Conservation (phyloP, 2,797 vertebrate genomes). For the Fistularia commersonii region DNA sequence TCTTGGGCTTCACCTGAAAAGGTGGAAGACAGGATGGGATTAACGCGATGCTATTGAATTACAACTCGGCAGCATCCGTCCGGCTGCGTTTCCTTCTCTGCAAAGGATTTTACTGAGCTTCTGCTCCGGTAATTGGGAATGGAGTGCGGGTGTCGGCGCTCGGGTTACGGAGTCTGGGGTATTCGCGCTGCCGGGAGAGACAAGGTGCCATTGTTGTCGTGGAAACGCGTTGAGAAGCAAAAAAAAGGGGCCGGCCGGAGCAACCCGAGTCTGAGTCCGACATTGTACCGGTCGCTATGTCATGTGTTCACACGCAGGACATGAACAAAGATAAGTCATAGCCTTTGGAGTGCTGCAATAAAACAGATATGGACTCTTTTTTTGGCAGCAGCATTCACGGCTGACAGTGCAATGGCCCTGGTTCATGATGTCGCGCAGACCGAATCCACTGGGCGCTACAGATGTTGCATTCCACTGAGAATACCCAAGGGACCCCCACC, state of each 20-base stretch:
- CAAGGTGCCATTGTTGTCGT: slow-evolving; percentile 53
- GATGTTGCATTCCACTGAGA: slow-evolving; percentile 30
- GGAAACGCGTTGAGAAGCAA: slow-evolving; percentile 14
- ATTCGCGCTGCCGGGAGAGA: slow-evolving; percentile 16
- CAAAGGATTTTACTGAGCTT: not conserved
- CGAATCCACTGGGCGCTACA: slow-evolving; percentile 11
- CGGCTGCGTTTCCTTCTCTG: not conserved
- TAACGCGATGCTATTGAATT: not conserved
- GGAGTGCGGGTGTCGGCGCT: too few species aligned
- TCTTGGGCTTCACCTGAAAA: slow-evolving; percentile 90
- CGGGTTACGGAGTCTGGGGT: slow-evolving; percentile 5
- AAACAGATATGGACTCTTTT: not conserved
- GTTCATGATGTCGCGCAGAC: slow-evolving; percentile 19
- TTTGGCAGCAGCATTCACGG: not conserved
- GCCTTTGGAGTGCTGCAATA: too few species aligned
- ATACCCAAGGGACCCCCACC: slow-evolving; percentile 9
- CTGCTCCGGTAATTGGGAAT: not conserved
- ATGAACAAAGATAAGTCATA: not conserved
- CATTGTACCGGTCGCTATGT: slow-evolving; percentile 59
- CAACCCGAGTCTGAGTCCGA: slow-evolving; percentile 24
- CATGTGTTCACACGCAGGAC: slow-evolving; percentile 42
- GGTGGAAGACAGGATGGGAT: slow-evolving; percentile 15
- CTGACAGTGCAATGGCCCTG: slow-evolving; percentile 10
- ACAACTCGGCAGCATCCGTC: too few species aligned
- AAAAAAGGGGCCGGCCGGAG: slow-evolving; percentile 8